Percentiles rank a stretch among this genome's conserved stretches.
Evolutionary conservation across 2,888 invertebrate species (phyloP).

Genomic region (Tachina lurida): DNA sequence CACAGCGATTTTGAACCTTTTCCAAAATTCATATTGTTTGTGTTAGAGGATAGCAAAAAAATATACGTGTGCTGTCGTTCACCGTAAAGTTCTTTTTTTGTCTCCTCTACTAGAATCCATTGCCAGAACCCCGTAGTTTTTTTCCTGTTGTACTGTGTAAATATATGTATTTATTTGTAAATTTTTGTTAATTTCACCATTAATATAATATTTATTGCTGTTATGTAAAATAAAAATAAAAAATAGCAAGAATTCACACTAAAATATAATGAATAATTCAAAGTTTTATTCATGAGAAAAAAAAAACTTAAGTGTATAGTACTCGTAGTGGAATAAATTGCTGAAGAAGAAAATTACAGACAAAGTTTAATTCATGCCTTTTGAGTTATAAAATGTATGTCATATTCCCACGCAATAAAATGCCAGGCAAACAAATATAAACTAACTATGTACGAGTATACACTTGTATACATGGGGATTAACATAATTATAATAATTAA

Average conservation of each 20-base stretch:
- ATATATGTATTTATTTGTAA: background rate
- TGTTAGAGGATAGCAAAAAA: no score
- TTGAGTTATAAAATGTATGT: slow-evolving; percentile 60
- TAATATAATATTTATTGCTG: slow-evolving; percentile 1
- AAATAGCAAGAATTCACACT: slow-evolving; percentile 11
- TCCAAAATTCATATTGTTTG: no score
- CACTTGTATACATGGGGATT: slow-evolving; percentile 16
- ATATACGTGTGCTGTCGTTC: no score
- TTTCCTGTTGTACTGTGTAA: background rate
- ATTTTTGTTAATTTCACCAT: slow-evolving; percentile 1
- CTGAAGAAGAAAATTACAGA: slow-evolving; percentile 14
- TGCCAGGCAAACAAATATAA: slow-evolving; percentile 27
- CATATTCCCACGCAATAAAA: slow-evolving; percentile 69
- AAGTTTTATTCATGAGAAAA: slow-evolving; percentile 18
- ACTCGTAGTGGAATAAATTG: slow-evolving; percentile 16
- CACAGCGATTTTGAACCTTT: no score
- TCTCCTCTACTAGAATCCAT: no score
- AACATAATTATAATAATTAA: slow-evolving; percentile 46
- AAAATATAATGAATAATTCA: slow-evolving; percentile 29
- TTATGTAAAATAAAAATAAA: slow-evolving; percentile 31
- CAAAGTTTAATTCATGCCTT: slow-evolving; percentile 34
- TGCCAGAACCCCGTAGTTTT: no score
- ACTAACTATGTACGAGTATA: slow-evolving; percentile 40
- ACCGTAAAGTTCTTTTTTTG: no score
- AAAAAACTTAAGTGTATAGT: background rate